Percentiles rank a stretch among this genome's conserved stretches.
phyloP scores from a whole-genome alignment of 2,113 vertebrate genomes.

The Tichodroma muraria region DNA sequence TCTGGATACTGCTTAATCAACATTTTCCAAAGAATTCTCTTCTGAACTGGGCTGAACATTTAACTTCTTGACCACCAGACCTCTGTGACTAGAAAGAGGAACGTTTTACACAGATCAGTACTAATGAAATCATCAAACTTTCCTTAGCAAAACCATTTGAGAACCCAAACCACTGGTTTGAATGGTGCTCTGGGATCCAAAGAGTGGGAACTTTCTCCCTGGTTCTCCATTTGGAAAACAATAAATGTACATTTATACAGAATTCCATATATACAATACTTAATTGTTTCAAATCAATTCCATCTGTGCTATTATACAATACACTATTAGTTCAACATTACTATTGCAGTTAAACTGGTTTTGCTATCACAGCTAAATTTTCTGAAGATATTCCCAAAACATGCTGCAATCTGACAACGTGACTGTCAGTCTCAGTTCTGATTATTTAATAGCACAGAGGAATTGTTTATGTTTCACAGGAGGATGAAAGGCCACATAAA shows the following conservation, averaged over 20 bases:
- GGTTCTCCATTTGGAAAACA: neutral
- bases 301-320: neutral
- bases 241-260: neutral
- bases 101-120: neutral
- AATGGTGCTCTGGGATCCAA: neutral
- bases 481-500: neutral
- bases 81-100: neutral
- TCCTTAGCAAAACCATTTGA: neutral
- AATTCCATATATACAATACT: neutral
- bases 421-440: neutral
- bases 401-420: neutral
- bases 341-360: neutral
- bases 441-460: neutral
- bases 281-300: neutral
- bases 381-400: neutral
- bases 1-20: neutral
- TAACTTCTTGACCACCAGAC: neutral
- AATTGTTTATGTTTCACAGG: neutral
- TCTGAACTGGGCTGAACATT: neutral
- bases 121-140: neutral
- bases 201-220: neutral
- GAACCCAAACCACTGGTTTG: neutral
- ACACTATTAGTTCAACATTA: neutral
- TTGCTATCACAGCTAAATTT: neutral
- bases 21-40: neutral